A percentile compares a stretch with the other conserved stretches of the same genome.
Evolutionary conservation across 1,140 invertebrate species (phyloP).

Genomic region (Macrosteles quadrilineatus): DNA sequence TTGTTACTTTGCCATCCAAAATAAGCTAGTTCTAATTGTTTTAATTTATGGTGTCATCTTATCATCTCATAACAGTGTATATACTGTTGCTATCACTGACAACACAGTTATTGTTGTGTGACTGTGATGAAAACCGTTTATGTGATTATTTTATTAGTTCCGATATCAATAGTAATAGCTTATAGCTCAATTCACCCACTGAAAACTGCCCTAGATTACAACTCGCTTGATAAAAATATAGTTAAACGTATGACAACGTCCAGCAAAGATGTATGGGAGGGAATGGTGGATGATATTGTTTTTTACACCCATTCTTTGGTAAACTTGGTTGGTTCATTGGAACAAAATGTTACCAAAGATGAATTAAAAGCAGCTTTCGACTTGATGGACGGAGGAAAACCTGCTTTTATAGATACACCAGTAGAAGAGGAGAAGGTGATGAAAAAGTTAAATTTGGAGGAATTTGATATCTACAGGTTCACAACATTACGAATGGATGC

Average conservation of each 20-base stretch:
- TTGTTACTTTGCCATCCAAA: too few relatives aligned
- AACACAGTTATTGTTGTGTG: too few relatives aligned
- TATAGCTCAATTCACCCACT: neutral
- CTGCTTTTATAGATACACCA: neutral
- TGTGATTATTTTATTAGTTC: neutral
- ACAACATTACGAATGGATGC: neutral
- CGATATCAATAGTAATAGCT: neutral
- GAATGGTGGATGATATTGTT: neutral
- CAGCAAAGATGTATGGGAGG: neutral
- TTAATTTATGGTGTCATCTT: too few relatives aligned
- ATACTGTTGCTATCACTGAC: too few relatives aligned
- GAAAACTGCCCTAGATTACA: neutral
- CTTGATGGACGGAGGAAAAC: neutral
- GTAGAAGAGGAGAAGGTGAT: neutral
- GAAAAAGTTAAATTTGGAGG: neutral
- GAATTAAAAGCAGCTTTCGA: neutral
- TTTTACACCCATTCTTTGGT: constrained; percentile 3
- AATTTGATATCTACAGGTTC: neutral
- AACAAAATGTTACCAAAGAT: neutral
- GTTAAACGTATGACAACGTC: constrained; percentile 1
- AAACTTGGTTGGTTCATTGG: neutral
- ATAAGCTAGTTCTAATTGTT: too few relatives aligned
- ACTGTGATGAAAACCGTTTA: neutral
- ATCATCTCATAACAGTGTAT: too few relatives aligned
- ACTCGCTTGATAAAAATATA: neutral